Conservation (phyloP, 2,113 vertebrate genomes). For the Balaenoptera acutorostrata region DNA sequence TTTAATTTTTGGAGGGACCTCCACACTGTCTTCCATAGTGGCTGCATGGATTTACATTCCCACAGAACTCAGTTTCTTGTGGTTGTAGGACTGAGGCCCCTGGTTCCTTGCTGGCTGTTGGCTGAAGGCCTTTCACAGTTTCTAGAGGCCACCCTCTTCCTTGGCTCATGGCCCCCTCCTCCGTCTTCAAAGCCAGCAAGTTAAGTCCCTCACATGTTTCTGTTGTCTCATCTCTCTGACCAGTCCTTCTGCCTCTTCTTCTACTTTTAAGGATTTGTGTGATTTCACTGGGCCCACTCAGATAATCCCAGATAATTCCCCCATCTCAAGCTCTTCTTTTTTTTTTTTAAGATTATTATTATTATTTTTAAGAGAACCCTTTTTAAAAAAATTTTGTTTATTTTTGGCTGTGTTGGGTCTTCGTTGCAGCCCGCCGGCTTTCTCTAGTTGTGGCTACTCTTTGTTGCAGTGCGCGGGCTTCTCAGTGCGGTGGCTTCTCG, state of each 20-base stretch:
- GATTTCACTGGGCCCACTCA: not conserved
- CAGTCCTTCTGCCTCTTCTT: not conserved
- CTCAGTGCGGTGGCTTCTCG: too few relatives aligned
- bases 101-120: not conserved
- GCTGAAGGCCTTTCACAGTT: not conserved
- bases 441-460: too few relatives aligned
- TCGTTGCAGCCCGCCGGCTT: too few relatives aligned
- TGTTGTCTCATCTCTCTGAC: not conserved
- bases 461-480: too few relatives aligned
- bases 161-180: not conserved
- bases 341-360: too few relatives aligned
- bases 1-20: not conserved
- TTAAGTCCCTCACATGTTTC: not conserved
- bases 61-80: not conserved
- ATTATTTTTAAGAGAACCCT: too few relatives aligned
- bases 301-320: not conserved
- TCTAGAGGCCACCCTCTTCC: not conserved
- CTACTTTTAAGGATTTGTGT: not conserved
- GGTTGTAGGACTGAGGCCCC: not conserved
- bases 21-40: not conserved
- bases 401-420: too few relatives aligned
- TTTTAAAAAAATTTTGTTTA: too few relatives aligned
- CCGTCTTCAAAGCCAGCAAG: not conserved
- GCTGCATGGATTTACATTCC: not conserved
- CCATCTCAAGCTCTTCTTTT: not conserved